phyloP scores from a whole-genome alignment of 2,113 vertebrate genomes.

The Picathartes gymnocephalus region DNA sequence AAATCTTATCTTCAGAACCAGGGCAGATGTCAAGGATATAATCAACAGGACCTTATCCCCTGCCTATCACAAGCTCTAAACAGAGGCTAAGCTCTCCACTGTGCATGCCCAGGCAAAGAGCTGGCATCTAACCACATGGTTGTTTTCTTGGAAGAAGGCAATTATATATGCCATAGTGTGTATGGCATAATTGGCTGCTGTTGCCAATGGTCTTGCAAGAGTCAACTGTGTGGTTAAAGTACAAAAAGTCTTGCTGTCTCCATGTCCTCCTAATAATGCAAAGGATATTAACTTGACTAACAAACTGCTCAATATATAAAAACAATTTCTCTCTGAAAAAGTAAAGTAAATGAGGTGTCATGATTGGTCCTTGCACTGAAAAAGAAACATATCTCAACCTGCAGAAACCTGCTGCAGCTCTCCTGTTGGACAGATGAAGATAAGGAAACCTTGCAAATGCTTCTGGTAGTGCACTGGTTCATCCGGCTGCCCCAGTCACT shows the following conservation, averaged over 20 bases:
- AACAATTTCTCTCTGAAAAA: neutral
- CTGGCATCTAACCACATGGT: neutral
- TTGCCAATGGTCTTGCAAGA: neutral
- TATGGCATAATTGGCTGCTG: neutral
- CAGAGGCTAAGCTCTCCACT: neutral
- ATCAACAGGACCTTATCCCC: slow-evolving; percentile 9
- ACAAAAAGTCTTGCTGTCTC: neutral
- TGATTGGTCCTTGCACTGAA: neutral
- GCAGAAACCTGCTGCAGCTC: neutral
- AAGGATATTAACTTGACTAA: neutral
- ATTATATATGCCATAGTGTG: neutral
- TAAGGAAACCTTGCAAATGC: neutral
- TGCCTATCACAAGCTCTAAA: neutral
- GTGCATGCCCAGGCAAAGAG: neutral
- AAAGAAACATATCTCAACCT: neutral
- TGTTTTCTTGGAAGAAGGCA: neutral
- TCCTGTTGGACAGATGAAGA: neutral
- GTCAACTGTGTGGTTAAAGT: neutral
- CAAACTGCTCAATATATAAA: neutral
- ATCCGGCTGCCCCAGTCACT: neutral
- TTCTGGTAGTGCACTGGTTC: neutral
- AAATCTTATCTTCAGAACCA: slow-evolving; percentile 16
- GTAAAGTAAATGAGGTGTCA: neutral
- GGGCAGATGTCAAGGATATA: neutral
- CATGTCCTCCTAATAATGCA: neutral